Conservation (phyloP, 2,113 vertebrate genomes). For the Lonchura striata region DNA sequence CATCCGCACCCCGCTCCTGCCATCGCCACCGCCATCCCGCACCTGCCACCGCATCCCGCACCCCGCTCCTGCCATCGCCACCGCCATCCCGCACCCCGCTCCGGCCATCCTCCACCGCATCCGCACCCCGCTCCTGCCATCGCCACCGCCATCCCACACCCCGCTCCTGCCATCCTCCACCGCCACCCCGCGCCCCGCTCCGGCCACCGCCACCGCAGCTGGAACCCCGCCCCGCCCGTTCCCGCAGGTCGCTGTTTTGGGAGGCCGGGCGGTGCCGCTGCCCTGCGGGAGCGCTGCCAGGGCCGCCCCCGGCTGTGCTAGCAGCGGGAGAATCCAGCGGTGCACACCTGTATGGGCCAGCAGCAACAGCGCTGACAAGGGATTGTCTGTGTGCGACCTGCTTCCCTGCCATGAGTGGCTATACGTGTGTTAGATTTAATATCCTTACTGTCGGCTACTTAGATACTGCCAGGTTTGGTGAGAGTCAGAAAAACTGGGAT, state of each 20-base stretch:
- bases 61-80: no score
- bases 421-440: rapidly evolving
- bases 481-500: rapidly evolving
- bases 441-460: not conserved
- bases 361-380: not conserved
- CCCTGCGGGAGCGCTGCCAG: not conserved
- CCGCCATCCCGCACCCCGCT: no score
- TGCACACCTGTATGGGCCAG: rapidly evolving
- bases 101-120: no score
- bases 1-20: no score
- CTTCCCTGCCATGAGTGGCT: not conserved
- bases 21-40: no score
- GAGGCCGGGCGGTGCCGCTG: no score
- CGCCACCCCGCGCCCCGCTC: no score
- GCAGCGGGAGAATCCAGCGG: rapidly evolving
- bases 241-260: rapidly evolving
- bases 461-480: not conserved
- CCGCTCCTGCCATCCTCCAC: no score
- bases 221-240: rapidly evolving
- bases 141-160: no score
- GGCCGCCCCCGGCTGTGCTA: rapidly evolving
- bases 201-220: no score
- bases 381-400: rapidly evolving
- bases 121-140: no score
- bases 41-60: no score